Base-by-base conservation (phyloP, 2,113 vertebrate genomes). In the Pseudorectes ferrugineus region DNA sequence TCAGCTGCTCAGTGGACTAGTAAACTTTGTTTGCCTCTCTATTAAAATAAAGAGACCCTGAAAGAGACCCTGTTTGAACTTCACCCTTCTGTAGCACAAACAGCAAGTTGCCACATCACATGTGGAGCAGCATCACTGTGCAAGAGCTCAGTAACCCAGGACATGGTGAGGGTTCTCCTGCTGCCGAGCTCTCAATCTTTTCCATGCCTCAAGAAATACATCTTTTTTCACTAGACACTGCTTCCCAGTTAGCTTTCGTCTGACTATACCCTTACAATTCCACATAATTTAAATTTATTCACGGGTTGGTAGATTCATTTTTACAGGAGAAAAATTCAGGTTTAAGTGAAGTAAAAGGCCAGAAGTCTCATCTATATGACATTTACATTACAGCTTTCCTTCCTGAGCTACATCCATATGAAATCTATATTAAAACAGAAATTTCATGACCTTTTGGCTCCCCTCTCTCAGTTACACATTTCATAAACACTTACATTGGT, bases 401-500 rank as follows among this genome's bases (percentile, higher is more conserved):
- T 92, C 36, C 71, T 42, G 18, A 85, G 75, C 13, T 61, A 72
- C 31, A 19, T 79, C 77, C 66, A 85, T 68, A 82, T 31, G 33
- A 93, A 57, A 93, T 77, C 77, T 87, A 26, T 81, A 84, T 81
- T 91, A 94, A 88, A 95, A 75, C 54, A 97, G 40, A 72, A 75
- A 84, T 87, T 79, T 66, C 55, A 40, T 61, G 40, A 86, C 91
- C 63, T 93, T 91, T 72, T 67, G 36, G 29, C 55, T 81, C 38
- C 46, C 19, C 35, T 89, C 45, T 93, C 52, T 81, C 80, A 96
- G 82, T 84, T 80, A 84, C 38, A 87, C 13, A 92, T 42, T 79
- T 88, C 54, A 57, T 72, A 78, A 89, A 75, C 25, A 59, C 55
- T 80, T 76, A 55, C 0, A 8, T 12, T 57, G 48, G 48, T 40